Evolutionary conservation across 2,888 invertebrate species (phyloP).

Genomic region (Lymantria dispar): DNA sequence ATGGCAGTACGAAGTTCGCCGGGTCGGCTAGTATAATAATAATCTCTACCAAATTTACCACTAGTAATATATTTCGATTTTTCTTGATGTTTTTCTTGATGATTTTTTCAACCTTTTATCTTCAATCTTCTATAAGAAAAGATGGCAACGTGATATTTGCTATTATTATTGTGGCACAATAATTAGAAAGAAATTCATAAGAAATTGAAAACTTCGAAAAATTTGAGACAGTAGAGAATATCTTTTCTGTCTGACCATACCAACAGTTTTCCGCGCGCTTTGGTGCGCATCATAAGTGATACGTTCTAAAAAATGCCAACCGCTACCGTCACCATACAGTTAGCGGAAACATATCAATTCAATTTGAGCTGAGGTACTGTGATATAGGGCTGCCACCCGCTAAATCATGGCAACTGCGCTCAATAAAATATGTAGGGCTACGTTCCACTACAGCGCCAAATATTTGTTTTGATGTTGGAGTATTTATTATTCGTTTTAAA

Average conservation of each 20-base stretch:
- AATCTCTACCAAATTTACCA: no score
- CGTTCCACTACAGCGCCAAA: conserved; percentile 68
- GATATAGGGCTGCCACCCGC: conserved; percentile 67
- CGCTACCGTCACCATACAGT: conserved; percentile 37
- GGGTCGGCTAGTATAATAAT: no score
- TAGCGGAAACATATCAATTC: conserved; percentile 81
- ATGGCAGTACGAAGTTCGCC: no score
- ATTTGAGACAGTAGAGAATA: background rate
- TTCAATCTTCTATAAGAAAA: no score
- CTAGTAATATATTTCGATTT: no score
- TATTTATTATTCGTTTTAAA: conserved; percentile 1
- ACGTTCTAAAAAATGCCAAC: conserved; percentile 73
- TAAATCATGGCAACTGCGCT: conserved; percentile 65
- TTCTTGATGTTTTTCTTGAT: no score
- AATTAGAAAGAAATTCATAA: background rate
- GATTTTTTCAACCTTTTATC: no score
- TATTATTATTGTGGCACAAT: background rate
- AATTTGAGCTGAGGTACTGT: conserved; percentile 67
- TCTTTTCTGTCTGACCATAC: conserved; percentile 46
- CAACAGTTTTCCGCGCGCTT: conserved; percentile 63
- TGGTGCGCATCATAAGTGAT: conserved; percentile 72
- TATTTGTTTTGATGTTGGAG: conserved; percentile 17
- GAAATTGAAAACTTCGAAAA: background rate
- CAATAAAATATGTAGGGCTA: conserved; percentile 72
- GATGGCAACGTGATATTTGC: no score